Evolutionary conservation across 30 jellyfish, hydroid and myxozoan species (phyloP).

Genomic region (Calvadosia cruxmelitensis): DNA sequence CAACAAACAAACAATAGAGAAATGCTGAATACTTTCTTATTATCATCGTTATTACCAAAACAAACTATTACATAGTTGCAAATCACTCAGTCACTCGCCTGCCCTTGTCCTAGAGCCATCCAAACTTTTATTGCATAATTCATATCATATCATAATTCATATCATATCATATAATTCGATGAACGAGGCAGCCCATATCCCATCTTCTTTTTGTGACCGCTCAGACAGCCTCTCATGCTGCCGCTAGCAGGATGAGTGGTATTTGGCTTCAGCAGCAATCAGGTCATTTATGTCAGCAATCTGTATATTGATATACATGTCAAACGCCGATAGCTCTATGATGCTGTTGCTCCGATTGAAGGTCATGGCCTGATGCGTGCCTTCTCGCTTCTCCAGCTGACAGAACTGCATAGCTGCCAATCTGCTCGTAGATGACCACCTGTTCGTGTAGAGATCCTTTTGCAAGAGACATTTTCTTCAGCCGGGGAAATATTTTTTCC

Average conservation of each 20-base stretch:
- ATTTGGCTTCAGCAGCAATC: slow-evolving; percentile 6
- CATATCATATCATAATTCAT: too few relatives aligned
- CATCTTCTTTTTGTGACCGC: slow-evolving; percentile 1
- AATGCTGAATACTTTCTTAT: too few relatives aligned
- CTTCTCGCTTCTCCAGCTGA: slow-evolving; percentile 1
- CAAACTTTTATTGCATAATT: too few relatives aligned
- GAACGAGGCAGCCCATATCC: too few relatives aligned
- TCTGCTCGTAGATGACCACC: slow-evolving; percentile 1
- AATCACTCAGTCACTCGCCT: too few relatives aligned
- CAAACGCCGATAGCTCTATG: not conserved
- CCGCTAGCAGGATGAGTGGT: slow-evolving; percentile 5
- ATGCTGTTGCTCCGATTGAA: not conserved
- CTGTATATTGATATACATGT: not conserved
- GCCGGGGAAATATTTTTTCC: too few relatives aligned
- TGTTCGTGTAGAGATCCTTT: not conserved
- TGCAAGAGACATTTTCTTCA: not conserved
- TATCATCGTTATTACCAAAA: too few relatives aligned
- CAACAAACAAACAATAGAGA: too few relatives aligned
- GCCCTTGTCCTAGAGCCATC: not conserved
- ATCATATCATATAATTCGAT: too few relatives aligned
- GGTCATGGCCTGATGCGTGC: slow-evolving; percentile 5
- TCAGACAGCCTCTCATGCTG: not conserved
- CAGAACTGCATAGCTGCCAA: slow-evolving; percentile 5
- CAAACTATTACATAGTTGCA: too few relatives aligned
- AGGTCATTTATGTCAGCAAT: slow-evolving; percentile 3